A percentile compares a stretch with the other conserved stretches of the same genome.
These are phyloP conservation scores for Agonopterix arenella DNA, from an alignment of 2,888 invertebrate genomes.

Conservation along the genomic window DNA sequence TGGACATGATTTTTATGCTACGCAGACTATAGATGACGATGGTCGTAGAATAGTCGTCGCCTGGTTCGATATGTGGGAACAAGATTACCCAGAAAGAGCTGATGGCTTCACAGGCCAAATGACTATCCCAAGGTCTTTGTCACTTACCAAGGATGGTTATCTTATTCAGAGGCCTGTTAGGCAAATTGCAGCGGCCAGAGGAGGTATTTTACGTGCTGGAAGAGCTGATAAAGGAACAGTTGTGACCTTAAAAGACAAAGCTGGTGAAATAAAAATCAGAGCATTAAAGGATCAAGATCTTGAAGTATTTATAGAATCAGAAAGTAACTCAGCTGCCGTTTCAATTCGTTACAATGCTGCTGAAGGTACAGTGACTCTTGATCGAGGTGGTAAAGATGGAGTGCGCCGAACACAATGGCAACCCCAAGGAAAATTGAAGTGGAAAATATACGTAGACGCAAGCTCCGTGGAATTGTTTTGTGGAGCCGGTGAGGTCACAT, in stretches of 20 bases:
- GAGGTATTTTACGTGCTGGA: conserved; percentile 23
- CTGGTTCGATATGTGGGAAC: conserved; percentile 67
- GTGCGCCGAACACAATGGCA: conserved; percentile 43
- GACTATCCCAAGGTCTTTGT: conserved; percentile 49
- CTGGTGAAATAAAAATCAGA: conserved; percentile 38
- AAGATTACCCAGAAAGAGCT: conserved; percentile 44
- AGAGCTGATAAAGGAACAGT: conserved; percentile 8
- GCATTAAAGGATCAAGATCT: conserved; percentile 24
- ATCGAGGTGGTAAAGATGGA: conserved; percentile 50
- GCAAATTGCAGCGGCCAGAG: conserved; percentile 25
- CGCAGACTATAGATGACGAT: conserved; percentile 45
- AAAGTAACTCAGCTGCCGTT: conserved; percentile 18
- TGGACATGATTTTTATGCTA: conserved; percentile 66
- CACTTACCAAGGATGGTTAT: conserved; percentile 26
- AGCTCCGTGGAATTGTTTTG: conserved; percentile 52
- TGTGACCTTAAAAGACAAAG: conserved; percentile 29
- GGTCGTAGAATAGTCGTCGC: conserved; percentile 47
- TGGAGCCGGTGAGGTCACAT: conserved; percentile 45
- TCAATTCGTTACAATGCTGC: conserved; percentile 31
- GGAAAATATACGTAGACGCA: conserved; percentile 41
- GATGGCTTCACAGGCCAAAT: conserved; percentile 60
- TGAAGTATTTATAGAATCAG: conserved; percentile 33
- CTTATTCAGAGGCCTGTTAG: conserved; percentile 43
- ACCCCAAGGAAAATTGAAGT: conserved; percentile 24
- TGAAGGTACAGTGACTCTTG: conserved; percentile 32